Evolutionary conservation across 2,888 invertebrate species (phyloP), one percentile per base, ranked within the genome.

Genomic region (Erynnis tages): DNA sequence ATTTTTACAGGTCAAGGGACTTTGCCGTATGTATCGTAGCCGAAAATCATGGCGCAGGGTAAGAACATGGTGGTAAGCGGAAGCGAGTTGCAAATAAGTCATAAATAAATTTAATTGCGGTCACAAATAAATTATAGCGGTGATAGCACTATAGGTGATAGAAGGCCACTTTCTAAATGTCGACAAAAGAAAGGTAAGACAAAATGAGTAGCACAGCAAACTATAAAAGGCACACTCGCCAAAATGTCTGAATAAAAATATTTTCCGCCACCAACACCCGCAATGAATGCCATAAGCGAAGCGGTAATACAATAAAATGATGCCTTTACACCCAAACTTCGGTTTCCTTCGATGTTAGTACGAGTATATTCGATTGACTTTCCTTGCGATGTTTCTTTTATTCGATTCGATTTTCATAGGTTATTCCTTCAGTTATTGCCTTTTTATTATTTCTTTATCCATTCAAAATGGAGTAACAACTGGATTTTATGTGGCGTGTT

Each of bases 1-100:
- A 43, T 50, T 50, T 43, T 43, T 43, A 50, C 34, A 41, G 34
- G 41, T 49, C 41, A 50, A 41, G 13, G 8, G 8, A 40, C 17
- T n/a, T 49, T 27, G 34, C 19, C 10, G 7, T 17, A 13, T 21
- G 35, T 40, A 30, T n/a, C 32, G 35, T 40, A 30, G 13, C 32
- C 17, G 6, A 43, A 50, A 43, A 5, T 19, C 37, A 10, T 4
- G 19, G 37, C 11, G 10, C 1, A 37, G 10, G 21, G 21, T 19
- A 1, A 19, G 1, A 7, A 2, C 11, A 5, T 11, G 21, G 0
- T 10, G 2, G 11, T 21, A 37, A 37, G 19, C 13, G 37, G 21
- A 11, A 37, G 37, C 19, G 37, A 7, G 4, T 35, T 35, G 6
- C 11, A 6, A 4, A 25, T 25, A 8, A n/a, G n/a, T n/a, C n/a